phyloP scores from a whole-genome alignment of 2,888 invertebrate genomes.

The Sussaba pulchella region DNA sequence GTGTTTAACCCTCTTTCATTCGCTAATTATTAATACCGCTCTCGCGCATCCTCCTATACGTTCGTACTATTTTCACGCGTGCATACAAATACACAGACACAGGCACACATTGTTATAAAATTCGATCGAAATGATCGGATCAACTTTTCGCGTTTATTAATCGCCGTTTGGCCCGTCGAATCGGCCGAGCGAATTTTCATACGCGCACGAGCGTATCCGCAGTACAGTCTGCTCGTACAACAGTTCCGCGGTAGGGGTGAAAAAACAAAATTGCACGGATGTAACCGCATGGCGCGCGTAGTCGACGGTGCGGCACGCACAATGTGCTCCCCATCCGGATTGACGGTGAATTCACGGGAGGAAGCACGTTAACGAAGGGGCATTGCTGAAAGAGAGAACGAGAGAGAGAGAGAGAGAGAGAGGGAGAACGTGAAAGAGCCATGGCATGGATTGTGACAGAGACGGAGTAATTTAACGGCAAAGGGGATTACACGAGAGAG shows the following conservation, averaged over 20 bases:
- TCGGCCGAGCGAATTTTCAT: conserved; percentile 21
- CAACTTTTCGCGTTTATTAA: conserved; percentile 58
- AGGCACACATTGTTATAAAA: not conserved
- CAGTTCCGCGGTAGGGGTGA: not conserved
- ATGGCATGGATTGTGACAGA: not conserved
- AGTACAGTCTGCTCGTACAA: too few relatives aligned
- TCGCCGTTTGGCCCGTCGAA: conserved; percentile 31
- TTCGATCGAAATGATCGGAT: conserved; percentile 46
- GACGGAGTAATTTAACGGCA: not conserved
- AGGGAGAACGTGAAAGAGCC: not conserved
- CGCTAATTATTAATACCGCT: conserved; percentile 51
- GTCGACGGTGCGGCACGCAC: conserved; percentile 2
- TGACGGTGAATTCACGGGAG: conserved; percentile 53
- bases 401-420: not conserved
- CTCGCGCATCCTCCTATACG: not conserved
- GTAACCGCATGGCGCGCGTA: conserved; percentile 44
- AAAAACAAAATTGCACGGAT: conserved; percentile 62
- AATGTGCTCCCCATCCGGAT: conserved; percentile 53
- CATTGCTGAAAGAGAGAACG: not conserved
- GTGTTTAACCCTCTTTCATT: conserved; percentile 20
- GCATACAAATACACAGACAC: conserved; percentile 6
- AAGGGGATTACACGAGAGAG: conserved; percentile 50
- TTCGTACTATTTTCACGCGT: too few relatives aligned
- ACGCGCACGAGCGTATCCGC: conserved; percentile 11
- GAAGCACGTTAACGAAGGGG: conserved; percentile 39